These are phyloP conservation scores for Myopa tessellatipennis DNA, from an alignment of 2,888 invertebrate genomes.

Conservation along the genomic window DNA sequence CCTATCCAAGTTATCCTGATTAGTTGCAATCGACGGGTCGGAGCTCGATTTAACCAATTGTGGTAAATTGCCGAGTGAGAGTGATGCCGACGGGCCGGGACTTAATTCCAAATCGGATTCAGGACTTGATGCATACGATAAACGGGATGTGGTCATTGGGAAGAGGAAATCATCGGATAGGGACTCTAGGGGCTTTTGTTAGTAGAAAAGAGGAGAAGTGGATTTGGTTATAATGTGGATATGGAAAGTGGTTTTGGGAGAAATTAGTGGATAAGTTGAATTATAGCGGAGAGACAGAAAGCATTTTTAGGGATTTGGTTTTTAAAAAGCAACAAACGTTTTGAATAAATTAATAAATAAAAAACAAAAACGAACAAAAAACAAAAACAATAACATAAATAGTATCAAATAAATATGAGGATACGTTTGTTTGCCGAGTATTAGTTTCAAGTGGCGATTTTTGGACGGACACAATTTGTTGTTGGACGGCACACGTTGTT, in stretches of 20 bases:
- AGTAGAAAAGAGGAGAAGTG: constrained; percentile 33
- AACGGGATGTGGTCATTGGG: constrained; percentile 94
- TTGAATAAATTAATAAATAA: constrained; percentile 51
- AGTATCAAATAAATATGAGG: constrained; percentile 29
- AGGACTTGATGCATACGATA: constrained; percentile 95
- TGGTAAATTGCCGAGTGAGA: constrained; percentile 72
- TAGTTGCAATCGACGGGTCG: constrained; percentile 94
- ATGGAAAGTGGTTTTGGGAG: constrained; percentile 31
- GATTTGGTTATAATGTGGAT: constrained; percentile 34
- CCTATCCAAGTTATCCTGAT: constrained; percentile 84
- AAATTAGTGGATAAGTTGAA: constrained; percentile 25
- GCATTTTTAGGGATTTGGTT: constrained; percentile 44
- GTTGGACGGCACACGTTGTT: constrained; percentile 47
- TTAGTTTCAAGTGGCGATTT: constrained; percentile 40
- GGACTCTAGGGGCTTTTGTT: constrained; percentile 89
- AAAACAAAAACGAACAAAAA: constrained; percentile 48
- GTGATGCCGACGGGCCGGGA: constrained; percentile 75
- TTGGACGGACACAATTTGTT: constrained; percentile 57
- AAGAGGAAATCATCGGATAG: constrained; percentile 98
- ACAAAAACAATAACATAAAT: constrained; percentile 39
- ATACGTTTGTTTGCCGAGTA: constrained; percentile 59
- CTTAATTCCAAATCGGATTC: constrained; percentile 95
- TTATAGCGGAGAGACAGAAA: constrained; percentile 37
- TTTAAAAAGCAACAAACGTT: constrained; percentile 55
- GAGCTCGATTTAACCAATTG: constrained; percentile 86